phyloP scores from a whole-genome alignment of 1,140 invertebrate genomes.

The Aphelenchoides avenae region DNA sequence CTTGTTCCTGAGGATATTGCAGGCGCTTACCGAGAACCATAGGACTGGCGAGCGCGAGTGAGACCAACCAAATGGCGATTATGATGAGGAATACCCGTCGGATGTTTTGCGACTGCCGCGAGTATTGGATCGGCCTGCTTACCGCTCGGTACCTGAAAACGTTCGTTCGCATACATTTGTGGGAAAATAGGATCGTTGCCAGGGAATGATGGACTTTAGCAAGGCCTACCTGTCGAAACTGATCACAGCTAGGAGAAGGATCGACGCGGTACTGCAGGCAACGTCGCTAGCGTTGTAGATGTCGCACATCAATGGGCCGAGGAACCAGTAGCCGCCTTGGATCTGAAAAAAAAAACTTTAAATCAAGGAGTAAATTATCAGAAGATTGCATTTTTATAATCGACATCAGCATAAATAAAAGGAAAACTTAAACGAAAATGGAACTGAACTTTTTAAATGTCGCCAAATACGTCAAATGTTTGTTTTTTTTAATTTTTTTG shows the following conservation, averaged over 20 bases:
- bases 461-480: too few relatives aligned
- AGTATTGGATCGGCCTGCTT: constrained; percentile 96
- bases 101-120: constrained; percentile 90
- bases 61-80: constrained; percentile 88
- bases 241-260: constrained; percentile 95
- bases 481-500: too few relatives aligned
- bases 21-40: constrained; percentile 80
- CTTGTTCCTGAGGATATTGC: too few relatives aligned
- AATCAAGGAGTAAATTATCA: neutral
- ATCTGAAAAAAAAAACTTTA: too few relatives aligned
- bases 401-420: too few relatives aligned
- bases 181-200: too few relatives aligned
- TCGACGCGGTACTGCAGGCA: constrained; percentile 94
- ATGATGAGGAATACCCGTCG: constrained; percentile 88
- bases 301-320: constrained; percentile 87
- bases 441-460: too few relatives aligned
- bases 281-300: constrained; percentile 92
- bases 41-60: constrained; percentile 88
- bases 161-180: constrained; percentile 3
- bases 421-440: too few relatives aligned
- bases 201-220: too few relatives aligned
- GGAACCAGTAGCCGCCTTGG: constrained; percentile 67
- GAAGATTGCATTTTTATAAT: neutral
- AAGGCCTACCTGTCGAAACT: constrained; percentile 85
- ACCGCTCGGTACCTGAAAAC: constrained; percentile 91